phyloP scores from a whole-genome alignment of 2,888 invertebrate genomes.

The Catocala nupta region DNA sequence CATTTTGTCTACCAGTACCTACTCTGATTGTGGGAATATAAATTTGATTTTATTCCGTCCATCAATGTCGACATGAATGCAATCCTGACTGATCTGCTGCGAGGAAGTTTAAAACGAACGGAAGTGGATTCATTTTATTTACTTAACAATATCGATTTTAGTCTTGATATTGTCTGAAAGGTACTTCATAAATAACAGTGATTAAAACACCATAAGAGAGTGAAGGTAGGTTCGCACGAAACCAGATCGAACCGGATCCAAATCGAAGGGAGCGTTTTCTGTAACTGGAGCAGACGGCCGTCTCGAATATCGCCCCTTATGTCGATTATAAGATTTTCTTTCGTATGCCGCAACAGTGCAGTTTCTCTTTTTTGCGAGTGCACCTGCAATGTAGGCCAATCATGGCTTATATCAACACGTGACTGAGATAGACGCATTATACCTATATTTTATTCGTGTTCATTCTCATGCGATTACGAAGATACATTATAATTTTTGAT shows the following conservation, averaged over 20 bases:
- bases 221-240: slow-evolving; percentile 77
- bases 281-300: slow-evolving; percentile 84
- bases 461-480: too few species aligned
- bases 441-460: slow-evolving; percentile 26
- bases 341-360: slow-evolving; percentile 73
- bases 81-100: slow-evolving; percentile 25
- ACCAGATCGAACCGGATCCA: slow-evolving; percentile 83
- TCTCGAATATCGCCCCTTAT: slow-evolving; percentile 85
- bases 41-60: background rate
- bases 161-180: slow-evolving; percentile 54
- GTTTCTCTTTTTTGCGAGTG: slow-evolving; percentile 85
- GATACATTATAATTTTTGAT: too few species aligned
- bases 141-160: slow-evolving; percentile 57
- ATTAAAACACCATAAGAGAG: slow-evolving; percentile 80
- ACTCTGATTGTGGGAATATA: slow-evolving; percentile 21
- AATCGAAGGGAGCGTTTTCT: slow-evolving; percentile 80
- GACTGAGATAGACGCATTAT: slow-evolving; percentile 74
- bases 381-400: slow-evolving; percentile 82
- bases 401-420: slow-evolving; percentile 76
- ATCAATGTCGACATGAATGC: background rate
- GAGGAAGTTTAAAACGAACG: slow-evolving; percentile 31
- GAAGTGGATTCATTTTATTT: slow-evolving; percentile 43
- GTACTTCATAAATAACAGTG: slow-evolving; percentile 67
- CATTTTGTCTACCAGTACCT: background rate
- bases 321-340: slow-evolving; percentile 85